Conservation (phyloP, 2,113 vertebrate genomes). For the Xiphophorus maculatus region DNA sequence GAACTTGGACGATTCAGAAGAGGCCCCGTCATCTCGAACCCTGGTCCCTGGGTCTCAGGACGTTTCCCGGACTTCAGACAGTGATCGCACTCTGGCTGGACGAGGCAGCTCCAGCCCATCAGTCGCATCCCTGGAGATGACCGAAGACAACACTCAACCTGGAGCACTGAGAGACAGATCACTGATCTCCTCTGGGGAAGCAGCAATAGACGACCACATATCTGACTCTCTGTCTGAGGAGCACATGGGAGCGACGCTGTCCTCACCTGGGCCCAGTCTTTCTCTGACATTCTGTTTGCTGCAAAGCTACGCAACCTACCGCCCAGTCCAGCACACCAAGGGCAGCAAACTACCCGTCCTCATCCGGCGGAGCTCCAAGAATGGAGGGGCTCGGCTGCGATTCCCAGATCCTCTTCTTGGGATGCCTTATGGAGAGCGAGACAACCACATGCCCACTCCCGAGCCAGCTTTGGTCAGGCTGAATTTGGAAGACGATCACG, state of each 20-base stretch:
- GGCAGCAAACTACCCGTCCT: constrained; percentile 91
- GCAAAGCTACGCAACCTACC: constrained; percentile 82
- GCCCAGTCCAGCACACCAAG: constrained; percentile 83
- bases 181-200: constrained; percentile 50
- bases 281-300: constrained; percentile 86
- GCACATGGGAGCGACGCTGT: constrained; percentile 54
- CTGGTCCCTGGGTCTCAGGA: constrained; percentile 71
- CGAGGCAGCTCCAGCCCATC: constrained; percentile 84
- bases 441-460: constrained; percentile 36
- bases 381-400: constrained; percentile 62
- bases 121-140: constrained; percentile 83
- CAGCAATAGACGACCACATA: constrained; percentile 72
- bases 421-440: constrained; percentile 33
- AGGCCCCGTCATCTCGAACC: constrained; percentile 75
- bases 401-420: constrained; percentile 53
- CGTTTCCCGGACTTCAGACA: constrained; percentile 66
- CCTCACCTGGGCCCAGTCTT: constrained; percentile 65
- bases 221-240: constrained; percentile 82
- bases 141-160: constrained; percentile 69
- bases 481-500: constrained; percentile 57
- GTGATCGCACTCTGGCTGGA: constrained; percentile 85
- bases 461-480: constrained; percentile 77
- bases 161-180: constrained; percentile 73
- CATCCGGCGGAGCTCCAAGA: constrained; percentile 70
- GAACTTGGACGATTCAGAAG: constrained; percentile 73